phyloP scores from a whole-genome alignment of 2,113 vertebrate genomes.

The Tetraodon nigroviridis region DNA sequence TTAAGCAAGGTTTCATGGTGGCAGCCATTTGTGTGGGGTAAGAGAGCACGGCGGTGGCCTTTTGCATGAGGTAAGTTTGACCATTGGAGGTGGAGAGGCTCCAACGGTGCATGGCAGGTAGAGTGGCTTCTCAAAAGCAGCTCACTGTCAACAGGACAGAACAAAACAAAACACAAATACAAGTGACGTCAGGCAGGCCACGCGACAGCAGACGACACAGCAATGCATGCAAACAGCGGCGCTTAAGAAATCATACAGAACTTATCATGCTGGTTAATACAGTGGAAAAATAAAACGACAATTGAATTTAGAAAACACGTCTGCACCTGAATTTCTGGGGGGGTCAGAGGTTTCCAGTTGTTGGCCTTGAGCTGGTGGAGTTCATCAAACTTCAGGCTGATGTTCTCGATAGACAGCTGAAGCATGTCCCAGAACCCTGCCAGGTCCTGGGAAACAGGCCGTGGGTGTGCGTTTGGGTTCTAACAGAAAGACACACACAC shows the following conservation, averaged over 20 bases:
- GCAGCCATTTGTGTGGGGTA: conserved; percentile 56
- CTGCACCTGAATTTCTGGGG: conserved; percentile 91
- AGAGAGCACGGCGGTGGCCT: conserved; percentile 47
- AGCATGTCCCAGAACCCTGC: conserved; percentile 99
- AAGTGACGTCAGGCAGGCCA: conserved; percentile 53
- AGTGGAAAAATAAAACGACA: conserved; percentile 36
- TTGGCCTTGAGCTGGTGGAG: conserved; percentile 99
- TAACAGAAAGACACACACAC: conserved; percentile 53
- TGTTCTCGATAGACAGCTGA: conserved; percentile 99
- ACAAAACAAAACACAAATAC: conserved; percentile 47
- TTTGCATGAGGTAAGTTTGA: conserved; percentile 55
- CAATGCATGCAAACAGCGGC: conserved; percentile 50
- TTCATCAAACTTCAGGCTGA: conserved; percentile 99
- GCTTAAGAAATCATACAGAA: conserved; percentile 14
- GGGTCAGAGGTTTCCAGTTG: conserved; percentile 97
- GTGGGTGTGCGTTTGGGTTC: conserved; percentile 92
- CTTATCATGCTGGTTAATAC: conserved; percentile 48
- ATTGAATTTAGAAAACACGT: not conserved
- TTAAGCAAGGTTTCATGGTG: conserved; percentile 58
- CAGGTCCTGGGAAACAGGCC: conserved; percentile 94
- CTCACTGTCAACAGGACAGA: conserved; percentile 73
- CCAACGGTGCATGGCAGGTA: conserved; percentile 68
- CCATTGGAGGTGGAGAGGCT: conserved; percentile 57
- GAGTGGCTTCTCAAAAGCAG: conserved; percentile 66
- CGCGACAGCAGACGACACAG: conserved; percentile 37